Conservation (phyloP, 2,113 vertebrate genomes). For the Nycticryphes semicollaris region DNA sequence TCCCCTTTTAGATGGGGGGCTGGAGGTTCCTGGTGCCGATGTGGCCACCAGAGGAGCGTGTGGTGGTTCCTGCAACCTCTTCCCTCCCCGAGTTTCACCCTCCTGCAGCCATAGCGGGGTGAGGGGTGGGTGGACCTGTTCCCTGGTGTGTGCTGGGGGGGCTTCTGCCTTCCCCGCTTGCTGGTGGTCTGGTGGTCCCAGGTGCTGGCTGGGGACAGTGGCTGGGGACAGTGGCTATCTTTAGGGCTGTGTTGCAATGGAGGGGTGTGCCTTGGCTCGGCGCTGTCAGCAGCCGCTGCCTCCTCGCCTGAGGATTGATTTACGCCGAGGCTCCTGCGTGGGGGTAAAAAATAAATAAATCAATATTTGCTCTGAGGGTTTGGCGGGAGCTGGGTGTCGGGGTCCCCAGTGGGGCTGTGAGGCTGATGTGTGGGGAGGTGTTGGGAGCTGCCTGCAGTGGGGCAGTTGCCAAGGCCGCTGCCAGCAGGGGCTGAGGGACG, state of each 20-base stretch:
- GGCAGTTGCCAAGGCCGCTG: neutral
- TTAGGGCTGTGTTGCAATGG: conserved; percentile 13
- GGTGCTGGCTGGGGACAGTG: neutral
- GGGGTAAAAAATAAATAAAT: neutral
- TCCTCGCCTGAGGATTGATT: neutral
- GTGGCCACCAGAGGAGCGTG: neutral
- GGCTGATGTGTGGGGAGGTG: neutral
- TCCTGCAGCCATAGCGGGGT: rapidly evolving
- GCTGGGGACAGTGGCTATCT: neutral
- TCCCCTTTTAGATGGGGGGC: neutral
- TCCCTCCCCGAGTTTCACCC: neutral
- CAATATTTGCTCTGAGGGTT: neutral
- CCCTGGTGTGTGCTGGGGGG: rapidly evolving
- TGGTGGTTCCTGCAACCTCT: neutral
- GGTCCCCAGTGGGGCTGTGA: neutral
- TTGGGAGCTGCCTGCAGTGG: neutral
- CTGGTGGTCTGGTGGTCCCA: neutral
- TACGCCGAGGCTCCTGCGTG: neutral
- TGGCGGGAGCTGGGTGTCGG: neutral
- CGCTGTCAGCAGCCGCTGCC: neutral
- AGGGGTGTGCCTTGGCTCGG: conserved; percentile 41
- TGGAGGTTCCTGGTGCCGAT: neutral
- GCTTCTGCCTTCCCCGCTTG: neutral
- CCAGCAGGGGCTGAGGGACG: neutral
- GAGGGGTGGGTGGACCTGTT: neutral